Base-by-base conservation (phyloP, 2,888 invertebrate species). In the Caenorhabditis panamensis region DNA sequence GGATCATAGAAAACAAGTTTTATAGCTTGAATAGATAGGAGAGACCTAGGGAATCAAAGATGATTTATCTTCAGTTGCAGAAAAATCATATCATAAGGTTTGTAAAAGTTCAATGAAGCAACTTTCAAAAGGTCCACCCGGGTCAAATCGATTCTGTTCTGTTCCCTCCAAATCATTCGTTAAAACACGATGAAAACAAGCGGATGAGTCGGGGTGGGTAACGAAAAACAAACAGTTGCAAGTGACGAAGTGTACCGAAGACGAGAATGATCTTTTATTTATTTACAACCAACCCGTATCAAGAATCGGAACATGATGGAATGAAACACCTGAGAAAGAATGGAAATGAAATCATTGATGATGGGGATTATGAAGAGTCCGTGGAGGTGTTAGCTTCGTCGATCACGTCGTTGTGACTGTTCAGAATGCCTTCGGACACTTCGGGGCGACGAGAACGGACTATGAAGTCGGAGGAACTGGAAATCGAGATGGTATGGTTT, bases 401-500 rank as follows among this genome's bases (percentile, higher is more conserved):
- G 51, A 81, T 56, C 26, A 76, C 76, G 67, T 81, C 81, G 54
- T 81, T 81, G 20, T 58, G 81, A 26, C 81, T 81, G 37, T 66
- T 73, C 31, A 81, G 62, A 47, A 81, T 66, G 22, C 54, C 81
- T 36, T 81, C 81, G 1, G 76, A 71, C 0, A 53, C 37, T 31
- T 75, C 81, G 3, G 64, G 62, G n/a, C 67, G 73, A 13, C 44
- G 61, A 11, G 37, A 54, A 31, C 76, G 76, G 6, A 76, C 76
- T 1, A 63, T 16, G 41, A 31, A 56, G 49, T 68, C 68, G 8
- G 76, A 76, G 8, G 51, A 44, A 36, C 76, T 76, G 76, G 6
- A 41, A 22, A 16, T 24, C 2, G 41, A 41, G 6, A 41, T n/a
- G n/a, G n/a, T n/a, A n/a, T n/a, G n/a, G n/a, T n/a, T n/a, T n/a